Evolutionary conservation across 1,140 invertebrate genomes (phyloP).

Genomic region (Dryas iulia): DNA sequence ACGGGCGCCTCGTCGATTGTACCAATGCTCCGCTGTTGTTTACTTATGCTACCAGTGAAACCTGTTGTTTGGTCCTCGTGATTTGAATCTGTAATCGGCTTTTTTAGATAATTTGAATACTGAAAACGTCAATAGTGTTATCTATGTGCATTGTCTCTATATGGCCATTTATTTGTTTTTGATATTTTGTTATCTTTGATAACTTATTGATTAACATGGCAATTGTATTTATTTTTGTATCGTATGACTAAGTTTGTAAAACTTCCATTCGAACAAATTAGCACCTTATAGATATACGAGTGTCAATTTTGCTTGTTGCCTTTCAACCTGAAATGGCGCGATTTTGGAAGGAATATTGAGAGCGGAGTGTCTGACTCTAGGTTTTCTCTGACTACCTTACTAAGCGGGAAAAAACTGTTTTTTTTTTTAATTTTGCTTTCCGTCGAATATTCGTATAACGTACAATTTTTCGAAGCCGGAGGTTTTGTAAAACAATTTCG

Average conservation of each 20-base stretch:
- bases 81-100: conserved; percentile 26
- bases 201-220: conserved; percentile 9
- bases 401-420: too few species aligned
- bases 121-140: background rate
- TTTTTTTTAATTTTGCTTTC: too few species aligned
- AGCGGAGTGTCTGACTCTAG: too few species aligned
- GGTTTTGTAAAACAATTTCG: conserved; percentile 5
- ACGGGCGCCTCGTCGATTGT: conserved; percentile 27
- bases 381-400: too few species aligned
- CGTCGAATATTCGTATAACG: too few species aligned
- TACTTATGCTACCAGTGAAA: conserved; percentile 40
- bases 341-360: too few species aligned
- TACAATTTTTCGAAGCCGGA: background rate
- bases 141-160: conserved; percentile 23
- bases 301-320: too few species aligned
- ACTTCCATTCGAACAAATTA: background rate
- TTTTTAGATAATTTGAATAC: background rate
- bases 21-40: conserved; percentile 31
- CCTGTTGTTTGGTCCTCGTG: conserved; percentile 34
- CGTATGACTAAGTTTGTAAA: conserved; percentile 5
- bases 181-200: conserved; percentile 10
- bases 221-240: conserved; percentile 12
- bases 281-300: background rate
- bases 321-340: too few species aligned
- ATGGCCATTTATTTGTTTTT: conserved; percentile 21